These are phyloP conservation scores for Trichogramma dendrolimi DNA, from an alignment of 2,888 invertebrate species.

Conservation along the genomic window DNA sequence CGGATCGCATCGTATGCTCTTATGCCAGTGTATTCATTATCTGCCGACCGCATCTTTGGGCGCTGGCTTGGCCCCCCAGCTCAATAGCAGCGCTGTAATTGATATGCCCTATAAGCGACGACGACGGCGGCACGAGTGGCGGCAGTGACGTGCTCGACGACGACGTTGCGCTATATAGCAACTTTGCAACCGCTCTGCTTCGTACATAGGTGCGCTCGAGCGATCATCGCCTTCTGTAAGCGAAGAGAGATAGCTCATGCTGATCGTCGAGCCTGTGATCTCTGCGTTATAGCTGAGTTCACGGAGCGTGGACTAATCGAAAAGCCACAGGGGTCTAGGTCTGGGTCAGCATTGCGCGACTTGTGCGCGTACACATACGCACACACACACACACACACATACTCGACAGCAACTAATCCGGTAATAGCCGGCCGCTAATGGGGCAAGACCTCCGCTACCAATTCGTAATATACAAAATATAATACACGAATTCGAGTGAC, in stretches of 20 bases:
- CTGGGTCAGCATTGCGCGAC: too few relatives aligned
- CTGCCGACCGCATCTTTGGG: slow-evolving; percentile 22
- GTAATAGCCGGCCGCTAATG: slow-evolving; percentile 35
- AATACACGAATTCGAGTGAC: too few relatives aligned
- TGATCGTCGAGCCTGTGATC: slow-evolving; percentile 7
- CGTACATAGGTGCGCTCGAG: too few relatives aligned
- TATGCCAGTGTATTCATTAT: slow-evolving; percentile 47
- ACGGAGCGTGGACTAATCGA: slow-evolving; percentile 43
- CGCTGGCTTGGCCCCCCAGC: slow-evolving; percentile 23
- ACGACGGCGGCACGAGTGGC: slow-evolving; percentile 29
- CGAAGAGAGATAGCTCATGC: background rate
- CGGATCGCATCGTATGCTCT: slow-evolving; percentile 39
- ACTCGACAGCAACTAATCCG: slow-evolving; percentile 39
- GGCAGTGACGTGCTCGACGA: too few relatives aligned
- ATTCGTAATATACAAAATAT: too few relatives aligned
- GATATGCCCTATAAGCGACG: slow-evolving; percentile 39
- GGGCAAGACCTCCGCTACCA: too few relatives aligned
- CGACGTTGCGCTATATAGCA: too few relatives aligned
- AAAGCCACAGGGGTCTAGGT: slow-evolving; percentile 45
- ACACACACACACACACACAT: background rate
- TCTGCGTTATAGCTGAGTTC: slow-evolving; percentile 39
- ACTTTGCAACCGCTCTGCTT: too few relatives aligned
- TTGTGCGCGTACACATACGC: too few relatives aligned
- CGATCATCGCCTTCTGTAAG: background rate
- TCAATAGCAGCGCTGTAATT: slow-evolving; percentile 52